Percentiles rank a stretch among this genome's conserved stretches.
phyloP scores from a whole-genome alignment of 1,140 invertebrate species.

The Lanistes nyassanus region DNA sequence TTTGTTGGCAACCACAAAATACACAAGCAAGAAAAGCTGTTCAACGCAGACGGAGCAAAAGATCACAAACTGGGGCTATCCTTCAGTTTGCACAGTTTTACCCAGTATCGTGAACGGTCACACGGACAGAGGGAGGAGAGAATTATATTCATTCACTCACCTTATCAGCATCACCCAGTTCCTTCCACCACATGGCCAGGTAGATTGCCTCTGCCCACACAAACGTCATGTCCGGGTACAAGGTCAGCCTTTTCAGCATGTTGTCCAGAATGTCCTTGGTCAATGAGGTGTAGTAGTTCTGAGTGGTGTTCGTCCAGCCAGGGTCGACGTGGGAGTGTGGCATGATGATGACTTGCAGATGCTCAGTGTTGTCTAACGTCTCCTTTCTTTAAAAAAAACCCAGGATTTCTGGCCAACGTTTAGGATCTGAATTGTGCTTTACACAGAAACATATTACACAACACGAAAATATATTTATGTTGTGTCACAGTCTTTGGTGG shows the following conservation, averaged over 20 bases:
- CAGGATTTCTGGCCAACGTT: too few species aligned
- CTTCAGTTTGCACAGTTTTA: too few species aligned
- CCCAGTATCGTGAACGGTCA: too few species aligned
- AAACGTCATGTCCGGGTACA: conserved; percentile 87
- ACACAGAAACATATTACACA: too few species aligned
- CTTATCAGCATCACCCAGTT: conserved; percentile 77
- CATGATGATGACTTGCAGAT: conserved; percentile 92
- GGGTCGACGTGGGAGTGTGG: conserved; percentile 99
- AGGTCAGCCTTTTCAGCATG: conserved; percentile 85
- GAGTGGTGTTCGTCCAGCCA: conserved; percentile 96
- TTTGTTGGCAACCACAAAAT: too few species aligned
- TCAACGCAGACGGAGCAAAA: too few species aligned
- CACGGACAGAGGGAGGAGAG: too few species aligned
- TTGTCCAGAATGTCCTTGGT: conserved; percentile 92
- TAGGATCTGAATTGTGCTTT: too few species aligned
- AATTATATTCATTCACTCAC: conserved; percentile 78
- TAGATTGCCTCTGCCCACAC: conserved; percentile 98
- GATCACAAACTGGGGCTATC: too few species aligned
- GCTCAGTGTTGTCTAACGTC: conserved; percentile 59
- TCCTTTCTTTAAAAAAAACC: conserved; percentile 3
- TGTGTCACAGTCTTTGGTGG: too few species aligned
- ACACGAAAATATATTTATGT: too few species aligned
- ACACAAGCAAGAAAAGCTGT: too few species aligned
- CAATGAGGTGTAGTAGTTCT: conserved; percentile 90
- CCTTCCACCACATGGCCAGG: conserved; percentile 92